These are phyloP conservation scores for Pseudomyrmex concolor DNA, from an alignment of 1,140 invertebrate genomes.

Conservation along the genomic window DNA sequence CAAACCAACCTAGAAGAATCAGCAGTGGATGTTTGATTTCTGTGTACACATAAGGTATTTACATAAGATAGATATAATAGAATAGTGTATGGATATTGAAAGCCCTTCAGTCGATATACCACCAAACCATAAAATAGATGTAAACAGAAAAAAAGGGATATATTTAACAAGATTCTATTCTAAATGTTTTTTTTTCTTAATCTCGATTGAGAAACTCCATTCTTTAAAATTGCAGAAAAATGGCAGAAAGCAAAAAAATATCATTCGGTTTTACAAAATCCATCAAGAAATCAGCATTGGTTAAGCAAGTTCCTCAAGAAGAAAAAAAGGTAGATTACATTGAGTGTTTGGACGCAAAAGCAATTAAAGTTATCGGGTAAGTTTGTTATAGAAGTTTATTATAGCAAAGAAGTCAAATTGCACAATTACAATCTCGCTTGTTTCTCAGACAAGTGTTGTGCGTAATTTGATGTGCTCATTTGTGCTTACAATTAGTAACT, in stretches of 20 bases:
- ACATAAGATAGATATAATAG: too few species aligned
- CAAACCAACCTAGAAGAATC: too few species aligned
- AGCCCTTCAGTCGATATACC: too few species aligned
- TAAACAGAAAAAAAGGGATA: too few species aligned
- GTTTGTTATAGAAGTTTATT: constrained; percentile 62
- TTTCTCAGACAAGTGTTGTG: background rate
- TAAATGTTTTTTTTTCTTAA: too few species aligned
- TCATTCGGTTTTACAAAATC: constrained; percentile 92
- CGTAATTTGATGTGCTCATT: background rate
- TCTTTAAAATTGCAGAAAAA: constrained; percentile 50
- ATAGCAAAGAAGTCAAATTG: background rate
- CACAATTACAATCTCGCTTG: background rate
- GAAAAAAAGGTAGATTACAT: constrained; percentile 88
- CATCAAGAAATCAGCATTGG: constrained; percentile 87
- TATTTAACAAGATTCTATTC: too few species aligned
- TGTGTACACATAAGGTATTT: too few species aligned
- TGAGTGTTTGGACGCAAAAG: constrained; percentile 90
- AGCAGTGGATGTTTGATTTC: too few species aligned
- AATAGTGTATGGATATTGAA: too few species aligned
- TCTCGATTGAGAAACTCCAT: too few species aligned
- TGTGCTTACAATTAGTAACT: background rate
- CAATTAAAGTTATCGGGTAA: constrained; percentile 90
- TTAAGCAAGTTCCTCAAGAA: constrained; percentile 80
- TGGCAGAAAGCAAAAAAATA: constrained; percentile 88
- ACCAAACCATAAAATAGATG: too few species aligned